Evolutionary conservation across 2,888 invertebrate species (phyloP), one percentile per base, ranked within the genome.

Genomic region (Craniophora ligustri): DNA sequence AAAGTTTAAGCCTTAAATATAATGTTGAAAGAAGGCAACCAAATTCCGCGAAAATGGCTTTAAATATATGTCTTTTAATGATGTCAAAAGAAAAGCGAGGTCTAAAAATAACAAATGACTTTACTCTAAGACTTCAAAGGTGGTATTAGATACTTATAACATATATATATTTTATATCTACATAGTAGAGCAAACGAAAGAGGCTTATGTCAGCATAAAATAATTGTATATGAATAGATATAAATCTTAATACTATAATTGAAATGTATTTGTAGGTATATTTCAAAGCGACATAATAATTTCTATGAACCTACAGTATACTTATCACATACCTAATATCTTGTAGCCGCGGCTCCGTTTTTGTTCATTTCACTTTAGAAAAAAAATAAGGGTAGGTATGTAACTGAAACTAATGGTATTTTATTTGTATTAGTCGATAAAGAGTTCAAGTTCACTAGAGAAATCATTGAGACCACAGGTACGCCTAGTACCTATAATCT

Each of bases 261-360:
- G n/a, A n/a, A n/a, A n/a, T n/a, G 42, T 30, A 11, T 16, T 18
- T 51, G 3, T 10, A 23, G 10, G 26, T 4, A 47, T 31, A 39
- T 32, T 69, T 61, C n/a, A 57, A 40, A 60, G 48, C 30, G 47
- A 61, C 42, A 61, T 59, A 62, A 55, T 49, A 23, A 57, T 55
- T 55, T 60, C 42, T 58, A 56, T n/a, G n/a, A n/a, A n/a, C n/a
- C n/a, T n/a, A n/a, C n/a, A 45, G 38, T 51, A 58, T 53, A 77
- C 69, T 75, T 72, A 74, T 64, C 61, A 53, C 66, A 72, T 77
- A 85, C n/a, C n/a, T n/a, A n/a, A n/a, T n/a, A n/a, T n/a, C n/a
- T n/a, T n/a, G n/a, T n/a, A n/a, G n/a, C n/a, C n/a, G n/a, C n/a
- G n/a, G n/a, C n/a, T n/a, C n/a, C n/a, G n/a, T n/a, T n/a, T n/a